Conservation (phyloP, 2,888 invertebrate species). For the Pseudococcus jackbeardsleyi region DNA sequence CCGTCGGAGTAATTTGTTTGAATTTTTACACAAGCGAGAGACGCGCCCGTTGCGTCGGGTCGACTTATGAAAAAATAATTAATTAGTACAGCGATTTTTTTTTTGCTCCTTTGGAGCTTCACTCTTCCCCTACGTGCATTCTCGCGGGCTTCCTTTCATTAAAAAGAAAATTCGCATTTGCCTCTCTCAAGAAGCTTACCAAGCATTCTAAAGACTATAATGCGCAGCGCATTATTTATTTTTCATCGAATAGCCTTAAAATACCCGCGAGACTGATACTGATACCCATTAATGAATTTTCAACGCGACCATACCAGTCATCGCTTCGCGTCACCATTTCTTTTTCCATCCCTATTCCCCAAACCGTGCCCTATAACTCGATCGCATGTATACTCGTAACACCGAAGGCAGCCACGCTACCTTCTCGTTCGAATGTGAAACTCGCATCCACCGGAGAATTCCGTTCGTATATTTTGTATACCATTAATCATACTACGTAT, state of each 20-base stretch:
- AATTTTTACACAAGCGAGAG: constrained; percentile 21
- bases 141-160: constrained; percentile 1
- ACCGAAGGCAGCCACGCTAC: neutral
- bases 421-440: neutral
- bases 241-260: constrained; percentile 31
- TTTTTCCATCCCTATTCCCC: neutral
- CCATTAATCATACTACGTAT: neutral
- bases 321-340: neutral
- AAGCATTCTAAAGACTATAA: constrained; percentile 6
- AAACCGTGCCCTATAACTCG: no score
- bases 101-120: neutral
- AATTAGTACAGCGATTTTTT: constrained; percentile 30
- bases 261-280: constrained; percentile 18
- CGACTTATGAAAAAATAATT: constrained; percentile 43
- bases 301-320: neutral
- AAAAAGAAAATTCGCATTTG: neutral
- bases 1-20: constrained; percentile 29
- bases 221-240: constrained; percentile 13
- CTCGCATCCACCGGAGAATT: neutral
- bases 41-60: neutral
- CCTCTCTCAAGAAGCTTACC: neutral
- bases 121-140: neutral
- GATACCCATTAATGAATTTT: constrained; percentile 35
- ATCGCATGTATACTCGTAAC: neutral
- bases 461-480: neutral